These are phyloP conservation scores for Stramonita haemastoma DNA, from an alignment of 2,888 invertebrate genomes.

Conservation along the genomic window DNA sequence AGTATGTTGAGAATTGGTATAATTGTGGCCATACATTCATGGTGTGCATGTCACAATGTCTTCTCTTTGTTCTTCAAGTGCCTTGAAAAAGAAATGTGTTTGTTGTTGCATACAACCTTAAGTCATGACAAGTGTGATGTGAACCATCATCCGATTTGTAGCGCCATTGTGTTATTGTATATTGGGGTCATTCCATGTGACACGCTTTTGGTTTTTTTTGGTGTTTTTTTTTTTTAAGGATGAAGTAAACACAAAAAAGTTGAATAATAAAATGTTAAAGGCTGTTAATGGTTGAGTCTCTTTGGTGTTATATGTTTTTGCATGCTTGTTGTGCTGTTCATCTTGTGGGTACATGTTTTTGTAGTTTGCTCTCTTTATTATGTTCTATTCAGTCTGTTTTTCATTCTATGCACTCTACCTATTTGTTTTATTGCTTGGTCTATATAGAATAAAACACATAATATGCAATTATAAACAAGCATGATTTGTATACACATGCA, in stretches of 20 bases:
- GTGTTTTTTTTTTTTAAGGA: conserved; percentile 12
- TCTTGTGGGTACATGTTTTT: background rate
- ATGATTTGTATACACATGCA: background rate
- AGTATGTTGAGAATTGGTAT: background rate
- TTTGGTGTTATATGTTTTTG: background rate
- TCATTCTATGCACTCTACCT: background rate
- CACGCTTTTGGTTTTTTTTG: background rate
- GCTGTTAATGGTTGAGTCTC: no score
- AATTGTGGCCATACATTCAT: background rate
- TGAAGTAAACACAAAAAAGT: background rate
- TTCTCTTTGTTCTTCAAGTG: background rate
- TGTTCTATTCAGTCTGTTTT: background rate
- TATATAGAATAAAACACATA: background rate
- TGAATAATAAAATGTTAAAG: background rate
- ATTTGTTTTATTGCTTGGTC: no score
- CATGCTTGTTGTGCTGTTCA: background rate
- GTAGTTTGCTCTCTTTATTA: background rate
- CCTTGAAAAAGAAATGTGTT: background rate
- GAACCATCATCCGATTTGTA: background rate
- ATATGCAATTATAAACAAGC: background rate
- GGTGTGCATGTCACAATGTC: background rate
- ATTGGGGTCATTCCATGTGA: conserved; percentile 38
- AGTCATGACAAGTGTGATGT: conserved; percentile 29
- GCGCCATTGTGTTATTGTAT: conserved; percentile 2
- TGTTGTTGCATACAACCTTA: background rate